These are phyloP conservation scores for Falco peregrinus DNA, from an alignment of 2,797 vertebrate species.

Conservation along the genomic window DNA sequence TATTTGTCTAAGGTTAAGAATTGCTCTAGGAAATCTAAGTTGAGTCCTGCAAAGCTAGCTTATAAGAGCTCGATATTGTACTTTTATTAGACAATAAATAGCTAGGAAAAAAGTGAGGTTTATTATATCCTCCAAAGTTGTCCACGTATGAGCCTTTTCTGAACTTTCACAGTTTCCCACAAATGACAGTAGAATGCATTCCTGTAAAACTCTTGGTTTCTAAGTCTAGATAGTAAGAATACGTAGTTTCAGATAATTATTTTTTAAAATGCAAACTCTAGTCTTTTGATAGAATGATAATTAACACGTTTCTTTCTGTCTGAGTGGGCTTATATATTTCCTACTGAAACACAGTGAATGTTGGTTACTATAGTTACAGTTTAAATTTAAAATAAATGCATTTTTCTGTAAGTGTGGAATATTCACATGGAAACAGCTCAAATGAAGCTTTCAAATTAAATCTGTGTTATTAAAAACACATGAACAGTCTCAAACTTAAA, in stretches of 20 bases:
- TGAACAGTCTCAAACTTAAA: constrained; percentile 36
- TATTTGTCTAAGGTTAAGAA: not conserved
- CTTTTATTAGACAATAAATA: not conserved
- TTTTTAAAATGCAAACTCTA: constrained; percentile 6
- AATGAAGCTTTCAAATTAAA: constrained; percentile 54
- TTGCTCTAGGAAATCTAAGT: not conserved
- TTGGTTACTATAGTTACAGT: constrained; percentile 78
- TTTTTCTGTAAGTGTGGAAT: constrained; percentile 46
- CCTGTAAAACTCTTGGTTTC: not conserved
- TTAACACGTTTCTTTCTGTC: constrained; percentile 55
- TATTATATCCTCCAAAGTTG: not conserved
- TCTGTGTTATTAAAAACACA: constrained; percentile 61
- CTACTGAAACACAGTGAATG: constrained; percentile 39
- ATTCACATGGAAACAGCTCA: constrained; percentile 66
- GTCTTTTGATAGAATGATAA: constrained; percentile 62
- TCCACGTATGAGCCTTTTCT: not conserved
- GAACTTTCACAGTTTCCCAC: not conserved
- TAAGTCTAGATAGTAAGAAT: not conserved
- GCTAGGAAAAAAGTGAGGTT: not conserved
- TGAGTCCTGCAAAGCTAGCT: not conserved
- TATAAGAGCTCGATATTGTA: not conserved
- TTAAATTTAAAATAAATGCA: constrained; percentile 72
- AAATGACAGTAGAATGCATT: not conserved
- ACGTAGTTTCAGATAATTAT: not conserved
- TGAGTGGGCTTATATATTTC: constrained; percentile 52